phyloP scores from a whole-genome alignment of 53 echinoderm and acorn worm genomes.

The Hippasteria phrygiana region DNA sequence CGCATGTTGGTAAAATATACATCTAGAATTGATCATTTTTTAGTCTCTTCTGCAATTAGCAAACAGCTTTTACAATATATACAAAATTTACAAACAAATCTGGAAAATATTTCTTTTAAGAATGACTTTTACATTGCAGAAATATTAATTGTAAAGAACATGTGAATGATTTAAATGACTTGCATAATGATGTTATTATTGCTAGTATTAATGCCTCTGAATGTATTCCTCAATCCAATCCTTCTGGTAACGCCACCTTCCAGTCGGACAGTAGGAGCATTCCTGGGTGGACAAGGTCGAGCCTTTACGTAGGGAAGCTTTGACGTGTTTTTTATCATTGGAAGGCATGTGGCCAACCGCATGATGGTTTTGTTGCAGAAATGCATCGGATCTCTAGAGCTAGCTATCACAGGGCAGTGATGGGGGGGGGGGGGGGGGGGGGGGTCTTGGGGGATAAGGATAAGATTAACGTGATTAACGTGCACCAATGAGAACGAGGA shows the following conservation, averaged over 20 bases:
- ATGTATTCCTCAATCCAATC: neutral
- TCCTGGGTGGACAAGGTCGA: neutral
- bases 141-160: slow-evolving; percentile 3
- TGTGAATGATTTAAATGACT: neutral
- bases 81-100: too few relatives aligned
- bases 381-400: neutral
- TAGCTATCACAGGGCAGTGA: neutral
- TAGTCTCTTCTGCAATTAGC: too few relatives aligned
- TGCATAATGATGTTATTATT: neutral
- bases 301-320: neutral
- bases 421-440: too few relatives aligned
- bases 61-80: too few relatives aligned
- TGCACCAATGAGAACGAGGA: neutral
- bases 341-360: neutral
- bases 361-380: slow-evolving; percentile 2
- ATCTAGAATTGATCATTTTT: too few relatives aligned
- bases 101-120: too few relatives aligned
- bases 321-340: slow-evolving; percentile 8
- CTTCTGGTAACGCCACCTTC: neutral
- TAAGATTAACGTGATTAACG: too few relatives aligned
- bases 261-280: neutral
- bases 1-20: too few relatives aligned
- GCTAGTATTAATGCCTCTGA: neutral
- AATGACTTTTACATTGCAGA: neutral
- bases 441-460: neutral